Base-by-base conservation (phyloP, 2,113 vertebrate species). In the Acinonyx jubatus region DNA sequence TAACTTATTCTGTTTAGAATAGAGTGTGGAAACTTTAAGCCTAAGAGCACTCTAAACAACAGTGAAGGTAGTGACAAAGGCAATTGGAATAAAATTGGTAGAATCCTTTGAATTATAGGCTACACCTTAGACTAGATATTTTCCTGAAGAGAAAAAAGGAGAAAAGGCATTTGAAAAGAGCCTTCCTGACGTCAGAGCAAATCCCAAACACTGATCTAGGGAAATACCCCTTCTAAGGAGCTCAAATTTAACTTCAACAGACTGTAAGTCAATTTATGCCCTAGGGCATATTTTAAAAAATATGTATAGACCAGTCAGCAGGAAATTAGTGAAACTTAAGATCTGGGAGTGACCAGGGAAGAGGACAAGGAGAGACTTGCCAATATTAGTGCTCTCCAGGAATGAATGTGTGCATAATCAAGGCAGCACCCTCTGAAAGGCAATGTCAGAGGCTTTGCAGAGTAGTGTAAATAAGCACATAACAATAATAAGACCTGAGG, bases 1-100 rank as follows among this genome's bases (percentile, higher is more conserved):
- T 9, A 81, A 94, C 55, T 65, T 27, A 96, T 57, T 91, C 91
- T 50, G 78, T 95, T 82, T 95, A n/a, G 68, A 96, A 86, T 3
- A 48, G 31, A 45, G 10, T 50, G 29, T 73, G 8, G 29, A 61
- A 95, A 92, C 38, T 83, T 38, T 52, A 96, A 88, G 5, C 27
- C 68, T 88, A 69, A 52, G 8, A n/a, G 33, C 23, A 38, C 36
- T 91, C 36, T 85, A 27, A 45, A 85, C 79, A 74, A 50, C 5
- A 79, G 57, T 74, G 52, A 81, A 86, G 27, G 33, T 50, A 71
- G 41, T 50, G 38, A 7, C 48, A 74, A 71, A 97, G 16, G 11
- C 25, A 82, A 66, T 38, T 94, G 15, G 18, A 38, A 36, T 1
- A 3, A 92, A 83, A 89, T 48, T 89, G 48, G 16, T 80, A 65